phyloP scores from a whole-genome alignment of 2,888 invertebrate genomes.

The Spilarctia lutea region DNA sequence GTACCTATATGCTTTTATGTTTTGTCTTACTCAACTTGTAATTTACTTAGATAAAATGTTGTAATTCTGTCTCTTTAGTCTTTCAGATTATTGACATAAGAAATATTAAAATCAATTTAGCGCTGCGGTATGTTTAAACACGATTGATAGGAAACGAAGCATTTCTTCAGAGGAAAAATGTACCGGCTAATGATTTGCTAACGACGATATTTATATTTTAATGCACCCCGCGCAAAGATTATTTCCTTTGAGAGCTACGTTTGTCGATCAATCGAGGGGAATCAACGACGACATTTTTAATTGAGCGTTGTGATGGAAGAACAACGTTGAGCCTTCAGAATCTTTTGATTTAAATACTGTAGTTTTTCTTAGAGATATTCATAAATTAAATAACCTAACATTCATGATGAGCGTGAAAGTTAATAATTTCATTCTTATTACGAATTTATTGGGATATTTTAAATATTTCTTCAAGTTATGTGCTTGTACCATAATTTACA shows the following conservation, averaged over 20 bases:
- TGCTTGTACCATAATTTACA: background rate
- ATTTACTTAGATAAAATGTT: background rate
- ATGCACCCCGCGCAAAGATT: conserved; percentile 79
- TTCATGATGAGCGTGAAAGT: background rate
- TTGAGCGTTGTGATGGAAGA: conserved; percentile 38
- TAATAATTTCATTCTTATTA: background rate
- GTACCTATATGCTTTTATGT: background rate
- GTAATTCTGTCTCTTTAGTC: background rate
- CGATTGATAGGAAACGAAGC: conserved; percentile 77
- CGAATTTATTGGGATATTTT: background rate
- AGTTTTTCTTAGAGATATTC: background rate
- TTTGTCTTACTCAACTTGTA: conserved; percentile 1
- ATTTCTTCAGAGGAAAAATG: conserved; percentile 72
- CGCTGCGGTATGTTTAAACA: conserved; percentile 52
- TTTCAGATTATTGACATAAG: conserved; percentile 3
- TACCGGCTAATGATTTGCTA: conserved; percentile 85
- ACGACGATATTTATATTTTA: conserved; percentile 85
- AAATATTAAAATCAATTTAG: conserved; percentile 44
- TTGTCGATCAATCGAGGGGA: conserved; percentile 64
- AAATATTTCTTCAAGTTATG: too few relatives aligned
- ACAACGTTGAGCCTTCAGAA: conserved; percentile 13
- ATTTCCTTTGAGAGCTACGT: conserved; percentile 81
- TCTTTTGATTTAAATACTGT: conserved; percentile 7
- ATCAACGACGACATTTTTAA: conserved; percentile 47
- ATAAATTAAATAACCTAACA: background rate